Percentiles rank a stretch among this genome's conserved stretches.
phyloP scores from a whole-genome alignment of 1,140 invertebrate genomes.

The Phymastichus coffea region DNA sequence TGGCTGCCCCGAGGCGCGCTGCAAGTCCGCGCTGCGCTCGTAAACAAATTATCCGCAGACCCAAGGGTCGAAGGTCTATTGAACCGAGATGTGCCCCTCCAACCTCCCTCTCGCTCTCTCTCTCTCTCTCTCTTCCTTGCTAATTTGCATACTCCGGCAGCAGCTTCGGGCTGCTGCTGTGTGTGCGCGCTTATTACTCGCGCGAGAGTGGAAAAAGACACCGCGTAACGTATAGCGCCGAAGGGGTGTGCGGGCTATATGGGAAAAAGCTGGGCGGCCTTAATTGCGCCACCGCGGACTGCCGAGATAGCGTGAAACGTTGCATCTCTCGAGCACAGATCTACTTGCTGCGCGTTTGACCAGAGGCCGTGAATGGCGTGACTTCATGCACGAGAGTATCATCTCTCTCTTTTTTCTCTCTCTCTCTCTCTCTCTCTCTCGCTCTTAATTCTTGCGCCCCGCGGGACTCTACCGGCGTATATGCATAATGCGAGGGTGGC shows the following conservation, averaged over 20 bases:
- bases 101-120: neutral
- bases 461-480: neutral
- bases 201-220: neutral
- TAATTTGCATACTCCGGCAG: conserved; percentile 57
- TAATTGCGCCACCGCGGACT: conserved; percentile 5
- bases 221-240: neutral
- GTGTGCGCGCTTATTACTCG: conserved; percentile 22
- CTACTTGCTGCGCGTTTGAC: conserved; percentile 2
- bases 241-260: neutral
- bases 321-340: neutral
- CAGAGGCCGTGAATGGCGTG: conserved; percentile 24
- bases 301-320: conserved; percentile 3
- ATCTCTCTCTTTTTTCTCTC: conserved; percentile 2
- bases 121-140: conserved; percentile 30
- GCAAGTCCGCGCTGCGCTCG: conserved; percentile 49
- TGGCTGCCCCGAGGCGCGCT: conserved; percentile 43
- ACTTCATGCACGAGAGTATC: conserved; percentile 17
- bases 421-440: neutral
- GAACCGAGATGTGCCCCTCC: conserved; percentile 52
- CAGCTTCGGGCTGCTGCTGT: conserved; percentile 45
- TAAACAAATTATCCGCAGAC: conserved; percentile 59
- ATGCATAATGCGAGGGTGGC: conserved; percentile 26
- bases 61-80: conserved; percentile 58
- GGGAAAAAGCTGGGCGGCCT: conserved; percentile 1
- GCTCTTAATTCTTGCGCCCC: neutral